Percentiles rank a stretch among this genome's conserved stretches.
phyloP scores from a whole-genome alignment of 2,797 vertebrate genomes.

The Halcyon badia region DNA sequence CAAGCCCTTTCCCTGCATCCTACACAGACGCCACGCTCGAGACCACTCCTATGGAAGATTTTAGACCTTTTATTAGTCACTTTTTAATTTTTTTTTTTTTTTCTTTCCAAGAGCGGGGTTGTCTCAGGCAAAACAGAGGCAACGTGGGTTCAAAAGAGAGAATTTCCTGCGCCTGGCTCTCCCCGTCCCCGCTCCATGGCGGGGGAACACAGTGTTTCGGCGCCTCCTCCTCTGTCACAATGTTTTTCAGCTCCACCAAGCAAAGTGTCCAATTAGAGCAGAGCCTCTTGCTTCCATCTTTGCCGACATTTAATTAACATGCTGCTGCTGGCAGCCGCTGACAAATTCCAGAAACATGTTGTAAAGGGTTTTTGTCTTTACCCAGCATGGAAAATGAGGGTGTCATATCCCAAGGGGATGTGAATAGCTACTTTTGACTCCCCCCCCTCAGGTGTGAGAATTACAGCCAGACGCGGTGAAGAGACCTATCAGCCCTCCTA shows the following conservation, averaged over 20 bases:
- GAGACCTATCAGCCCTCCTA: constrained; percentile 44
- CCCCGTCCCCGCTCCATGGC: not conserved
- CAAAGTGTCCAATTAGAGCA: constrained; percentile 85
- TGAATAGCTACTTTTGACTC: constrained; percentile 80
- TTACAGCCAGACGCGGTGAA: constrained; percentile 12
- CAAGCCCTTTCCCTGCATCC: not conserved
- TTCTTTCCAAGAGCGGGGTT: not conserved
- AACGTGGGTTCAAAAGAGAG: not conserved
- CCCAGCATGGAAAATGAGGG: constrained; percentile 83
- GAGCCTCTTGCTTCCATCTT: constrained; percentile 83
- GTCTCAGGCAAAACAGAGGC: constrained; percentile 33
- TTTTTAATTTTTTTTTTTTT: not conserved
- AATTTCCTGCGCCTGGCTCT: not conserved
- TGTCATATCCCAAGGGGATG: constrained; percentile 76
- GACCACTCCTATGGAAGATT: not conserved
- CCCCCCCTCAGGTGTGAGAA: constrained; percentile 74
- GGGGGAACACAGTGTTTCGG: constrained; percentile 39
- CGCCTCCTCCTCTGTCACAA: constrained; percentile 82
- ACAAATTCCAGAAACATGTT: constrained; percentile 84
- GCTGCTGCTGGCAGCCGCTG: constrained; percentile 82
- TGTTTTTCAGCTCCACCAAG: constrained; percentile 81
- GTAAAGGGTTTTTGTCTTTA: constrained; percentile 85
- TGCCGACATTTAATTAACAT: constrained; percentile 84
- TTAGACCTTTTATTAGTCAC: not conserved
- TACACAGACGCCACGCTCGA: accelerated